These are phyloP conservation scores for Amblyjoppa fuscipennis DNA, from an alignment of 2,888 invertebrate species.

Conservation along the genomic window DNA sequence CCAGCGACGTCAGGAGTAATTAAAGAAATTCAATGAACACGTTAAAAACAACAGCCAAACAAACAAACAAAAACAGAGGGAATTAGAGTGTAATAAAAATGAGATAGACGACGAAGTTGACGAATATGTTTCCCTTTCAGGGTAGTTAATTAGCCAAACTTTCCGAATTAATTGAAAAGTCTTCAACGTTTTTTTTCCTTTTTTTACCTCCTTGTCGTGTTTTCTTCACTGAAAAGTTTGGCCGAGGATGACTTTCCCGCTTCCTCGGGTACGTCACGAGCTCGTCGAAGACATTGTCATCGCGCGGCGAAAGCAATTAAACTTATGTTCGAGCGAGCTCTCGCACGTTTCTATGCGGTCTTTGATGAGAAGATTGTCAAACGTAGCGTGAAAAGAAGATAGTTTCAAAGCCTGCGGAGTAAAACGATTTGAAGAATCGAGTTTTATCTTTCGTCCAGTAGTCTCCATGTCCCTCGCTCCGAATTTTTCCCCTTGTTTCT, in stretches of 20 bases:
- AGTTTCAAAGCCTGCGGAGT: neutral
- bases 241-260: neutral
- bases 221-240: neutral
- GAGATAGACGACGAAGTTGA: neutral
- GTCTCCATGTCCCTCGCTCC: constrained; percentile 13
- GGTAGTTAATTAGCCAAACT: neutral
- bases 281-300: neutral
- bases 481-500: neutral
- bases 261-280: constrained; percentile 16
- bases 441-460: neutral
- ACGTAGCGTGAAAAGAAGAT: neutral
- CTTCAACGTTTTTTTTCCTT: neutral
- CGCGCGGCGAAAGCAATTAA: constrained; percentile 7
- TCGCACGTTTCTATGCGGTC: neutral
- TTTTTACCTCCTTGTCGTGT: neutral
- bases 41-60: neutral
- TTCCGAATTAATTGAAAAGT: neutral
- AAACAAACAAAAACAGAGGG: neutral
- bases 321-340: neutral
- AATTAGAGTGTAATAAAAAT: neutral
- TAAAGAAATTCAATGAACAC: neutral
- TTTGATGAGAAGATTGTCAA: neutral
- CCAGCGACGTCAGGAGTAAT: neutral
- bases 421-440: neutral
- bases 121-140: neutral